Conservation (phyloP, 2,888 invertebrate genomes). For the Micropterix aruncella region DNA sequence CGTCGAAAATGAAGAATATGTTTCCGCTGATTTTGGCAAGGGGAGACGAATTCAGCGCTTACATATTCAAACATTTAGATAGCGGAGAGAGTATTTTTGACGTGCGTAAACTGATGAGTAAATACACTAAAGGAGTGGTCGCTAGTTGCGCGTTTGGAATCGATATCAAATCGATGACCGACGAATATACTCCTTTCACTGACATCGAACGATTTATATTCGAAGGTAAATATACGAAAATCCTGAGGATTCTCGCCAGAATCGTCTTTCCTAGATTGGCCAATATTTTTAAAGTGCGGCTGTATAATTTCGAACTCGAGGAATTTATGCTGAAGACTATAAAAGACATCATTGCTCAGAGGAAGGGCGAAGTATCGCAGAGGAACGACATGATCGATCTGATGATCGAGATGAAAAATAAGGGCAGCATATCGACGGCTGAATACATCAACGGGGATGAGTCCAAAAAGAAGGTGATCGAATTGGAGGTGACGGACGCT, state of each 20-base stretch:
- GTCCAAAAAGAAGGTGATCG: background rate
- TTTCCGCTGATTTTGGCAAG: background rate
- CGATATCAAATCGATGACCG: background rate
- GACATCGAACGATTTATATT: background rate
- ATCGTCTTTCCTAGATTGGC: background rate
- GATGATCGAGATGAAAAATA: background rate
- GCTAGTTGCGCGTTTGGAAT: background rate
- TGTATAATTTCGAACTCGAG: background rate
- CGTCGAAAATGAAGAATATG: background rate
- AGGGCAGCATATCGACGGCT: background rate
- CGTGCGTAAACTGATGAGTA: background rate
- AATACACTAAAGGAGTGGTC: background rate
- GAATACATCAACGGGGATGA: background rate
- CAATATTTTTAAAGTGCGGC: background rate
- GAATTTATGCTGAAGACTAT: background rate
- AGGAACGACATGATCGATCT: background rate
- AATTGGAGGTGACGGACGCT: constrained; percentile 10
- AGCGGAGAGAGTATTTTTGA: background rate
- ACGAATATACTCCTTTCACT: background rate
- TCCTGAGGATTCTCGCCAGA: background rate
- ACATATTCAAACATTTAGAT: background rate
- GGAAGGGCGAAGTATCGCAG: background rate
- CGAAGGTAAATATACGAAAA: background rate
- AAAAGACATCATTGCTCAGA: background rate
- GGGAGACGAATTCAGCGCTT: background rate